Percentiles rank a stretch among this genome's conserved stretches.
Evolutionary conservation across 2,888 invertebrate genomes (phyloP).

Genomic region (Lasius fuliginosus): DNA sequence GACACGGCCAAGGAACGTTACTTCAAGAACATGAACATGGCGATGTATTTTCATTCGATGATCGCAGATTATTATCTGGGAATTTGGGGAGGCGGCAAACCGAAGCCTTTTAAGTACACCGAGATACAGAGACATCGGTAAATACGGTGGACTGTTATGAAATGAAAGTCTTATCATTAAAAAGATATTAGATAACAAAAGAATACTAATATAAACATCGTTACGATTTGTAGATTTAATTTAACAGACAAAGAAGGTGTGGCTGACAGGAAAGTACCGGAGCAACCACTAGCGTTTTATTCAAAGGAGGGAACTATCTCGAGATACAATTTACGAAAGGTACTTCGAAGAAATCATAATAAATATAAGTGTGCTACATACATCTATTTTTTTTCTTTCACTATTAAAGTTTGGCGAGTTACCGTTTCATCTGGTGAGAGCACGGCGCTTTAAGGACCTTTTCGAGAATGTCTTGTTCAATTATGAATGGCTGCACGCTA

Average conservation of each 20-base stretch:
- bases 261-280: conserved; percentile 97
- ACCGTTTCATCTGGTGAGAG: conserved; percentile 97
- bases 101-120: conserved; percentile 98
- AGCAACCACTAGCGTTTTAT: conserved; percentile 96
- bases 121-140: conserved; percentile 97
- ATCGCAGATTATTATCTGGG: conserved; percentile 99
- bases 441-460: conserved; percentile 95
- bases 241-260: conserved; percentile 95
- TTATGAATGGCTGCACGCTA: conserved; percentile 99
- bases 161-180: neutral
- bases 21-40: conserved; percentile 99
- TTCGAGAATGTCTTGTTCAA: conserved; percentile 98
- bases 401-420: conserved; percentile 94
- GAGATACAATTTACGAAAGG: conserved; percentile 97
- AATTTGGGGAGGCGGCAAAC: conserved; percentile 97
- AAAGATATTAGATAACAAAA: conserved; percentile 14
- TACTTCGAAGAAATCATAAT: conserved; percentile 81
- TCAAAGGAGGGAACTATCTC: conserved; percentile 96
- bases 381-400: neutral
- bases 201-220: neutral
- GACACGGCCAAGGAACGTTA: conserved; percentile 98
- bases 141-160: conserved; percentile 6
- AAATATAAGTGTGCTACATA: neutral
- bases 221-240: conserved; percentile 88
- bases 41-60: conserved; percentile 98